phyloP scores from a whole-genome alignment of 2,888 invertebrate genomes.

The Cataglyphis livida region DNA sequence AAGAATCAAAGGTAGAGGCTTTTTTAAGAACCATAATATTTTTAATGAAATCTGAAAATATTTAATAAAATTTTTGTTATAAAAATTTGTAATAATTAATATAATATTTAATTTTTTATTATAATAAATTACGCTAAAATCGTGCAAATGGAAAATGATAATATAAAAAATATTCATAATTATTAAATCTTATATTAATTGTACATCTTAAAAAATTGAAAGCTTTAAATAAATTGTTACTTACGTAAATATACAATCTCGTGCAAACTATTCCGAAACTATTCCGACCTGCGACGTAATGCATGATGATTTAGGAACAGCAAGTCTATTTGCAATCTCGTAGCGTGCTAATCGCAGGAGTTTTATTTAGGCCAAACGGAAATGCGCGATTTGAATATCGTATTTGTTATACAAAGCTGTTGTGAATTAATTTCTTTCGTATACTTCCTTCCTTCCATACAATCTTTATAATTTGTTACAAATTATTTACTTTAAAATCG shows the following conservation, averaged over 20 bases:
- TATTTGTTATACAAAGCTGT: neutral
- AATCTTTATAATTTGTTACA: neutral
- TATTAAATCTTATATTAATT: neutral
- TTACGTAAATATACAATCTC: neutral
- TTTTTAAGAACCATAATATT: neutral
- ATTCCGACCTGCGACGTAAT: neutral
- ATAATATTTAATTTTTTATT: neutral
- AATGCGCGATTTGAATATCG: conserved; percentile 64
- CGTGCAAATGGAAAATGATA: neutral
- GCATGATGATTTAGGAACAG: neutral
- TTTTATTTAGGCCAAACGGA: conserved; percentile 68
- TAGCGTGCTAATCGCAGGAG: conserved; percentile 61
- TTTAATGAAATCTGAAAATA: neutral
- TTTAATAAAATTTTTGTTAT: neutral
- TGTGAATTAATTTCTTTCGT: neutral
- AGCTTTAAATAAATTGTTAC: neutral
- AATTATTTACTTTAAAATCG: neutral
- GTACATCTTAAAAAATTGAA: neutral
- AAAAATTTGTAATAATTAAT: neutral
- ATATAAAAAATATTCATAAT: neutral
- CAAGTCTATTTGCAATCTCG: conserved; percentile 59
- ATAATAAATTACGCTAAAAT: neutral
- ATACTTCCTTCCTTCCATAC: neutral
- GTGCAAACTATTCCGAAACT: neutral
- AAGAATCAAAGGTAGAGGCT: too few relatives aligned